Conservation (phyloP, 2,797 vertebrate species). For the Gymnocypris eckloni region DNA sequence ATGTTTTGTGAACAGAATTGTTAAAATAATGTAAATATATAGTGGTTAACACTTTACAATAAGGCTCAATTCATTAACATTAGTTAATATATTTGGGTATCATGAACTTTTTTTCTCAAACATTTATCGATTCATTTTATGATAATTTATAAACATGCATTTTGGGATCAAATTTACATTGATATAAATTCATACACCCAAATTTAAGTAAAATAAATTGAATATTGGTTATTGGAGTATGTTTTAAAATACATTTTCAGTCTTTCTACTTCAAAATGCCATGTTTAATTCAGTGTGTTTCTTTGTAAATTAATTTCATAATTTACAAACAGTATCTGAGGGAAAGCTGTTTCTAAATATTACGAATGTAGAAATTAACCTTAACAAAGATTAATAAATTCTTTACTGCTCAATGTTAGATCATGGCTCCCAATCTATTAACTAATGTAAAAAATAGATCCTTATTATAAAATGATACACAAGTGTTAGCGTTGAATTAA, state of each 20-base stretch:
- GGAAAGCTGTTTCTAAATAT: neutral
- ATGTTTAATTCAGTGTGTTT: neutral
- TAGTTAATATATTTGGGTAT: neutral
- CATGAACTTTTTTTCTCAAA: neutral
- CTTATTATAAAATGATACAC: constrained; percentile 17
- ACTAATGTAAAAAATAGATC: neutral
- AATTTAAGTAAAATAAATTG: neutral
- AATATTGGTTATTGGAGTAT: neutral
- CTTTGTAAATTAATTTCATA: neutral
- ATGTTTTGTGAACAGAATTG: constrained; percentile 1
- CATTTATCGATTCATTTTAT: neutral
- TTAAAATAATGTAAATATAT: neutral
- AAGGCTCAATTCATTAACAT: neutral
- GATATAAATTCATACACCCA: neutral
- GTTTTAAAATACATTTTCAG: neutral
- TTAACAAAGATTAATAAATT: neutral
- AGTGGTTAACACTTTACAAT: neutral
- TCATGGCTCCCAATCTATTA: constrained; percentile 7
- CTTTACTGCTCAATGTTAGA: neutral
- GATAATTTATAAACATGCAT: neutral
- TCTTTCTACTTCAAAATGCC: neutral
- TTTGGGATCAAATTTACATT: neutral
- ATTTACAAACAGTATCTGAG: neutral
- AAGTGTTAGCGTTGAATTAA: neutral
- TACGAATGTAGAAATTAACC: neutral